These are phyloP conservation scores for Metalampra italica DNA, from an alignment of 2,888 invertebrate genomes.

Conservation along the genomic window DNA sequence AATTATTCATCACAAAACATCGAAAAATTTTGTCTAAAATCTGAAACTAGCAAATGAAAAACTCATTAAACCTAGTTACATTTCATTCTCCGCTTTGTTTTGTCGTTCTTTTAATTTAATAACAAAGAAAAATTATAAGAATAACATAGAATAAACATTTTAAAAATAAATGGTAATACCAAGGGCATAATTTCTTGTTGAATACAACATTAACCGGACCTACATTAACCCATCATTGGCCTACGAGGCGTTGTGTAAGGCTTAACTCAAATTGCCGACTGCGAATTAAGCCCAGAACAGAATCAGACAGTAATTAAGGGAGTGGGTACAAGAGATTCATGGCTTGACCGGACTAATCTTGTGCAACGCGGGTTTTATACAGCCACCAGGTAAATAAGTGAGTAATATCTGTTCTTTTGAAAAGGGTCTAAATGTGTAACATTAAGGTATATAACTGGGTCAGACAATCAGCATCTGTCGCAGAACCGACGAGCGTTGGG, in stretches of 20 bases:
- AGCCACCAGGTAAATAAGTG: background rate
- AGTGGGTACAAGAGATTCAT: conserved; percentile 26
- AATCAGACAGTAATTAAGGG: conserved; percentile 25
- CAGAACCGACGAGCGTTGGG: too few species aligned
- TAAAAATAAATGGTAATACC: background rate
- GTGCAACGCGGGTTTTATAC: conserved; percentile 4
- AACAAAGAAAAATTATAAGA: background rate
- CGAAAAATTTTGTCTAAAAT: too few species aligned
- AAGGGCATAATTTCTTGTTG: conserved; percentile 14
- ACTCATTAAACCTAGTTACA: too few species aligned
- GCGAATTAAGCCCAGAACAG: conserved; percentile 19
- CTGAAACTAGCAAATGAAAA: too few species aligned
- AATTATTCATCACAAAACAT: too few species aligned
- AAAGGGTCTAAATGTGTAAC: too few species aligned
- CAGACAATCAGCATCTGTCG: too few species aligned
- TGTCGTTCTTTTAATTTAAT: too few species aligned
- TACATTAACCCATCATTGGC: conserved; percentile 16
- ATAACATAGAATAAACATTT: background rate
- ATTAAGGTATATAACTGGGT: background rate
- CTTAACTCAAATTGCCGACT: conserved; percentile 19
- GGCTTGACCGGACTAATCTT: conserved; percentile 17
- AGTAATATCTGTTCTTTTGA: background rate
- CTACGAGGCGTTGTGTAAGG: conserved; percentile 11
- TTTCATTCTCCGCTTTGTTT: too few species aligned
- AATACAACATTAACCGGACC: conserved; percentile 14